These are phyloP conservation scores for Fregata magnificens DNA, from an alignment of 2,113 vertebrate species.

Conservation along the genomic window DNA sequence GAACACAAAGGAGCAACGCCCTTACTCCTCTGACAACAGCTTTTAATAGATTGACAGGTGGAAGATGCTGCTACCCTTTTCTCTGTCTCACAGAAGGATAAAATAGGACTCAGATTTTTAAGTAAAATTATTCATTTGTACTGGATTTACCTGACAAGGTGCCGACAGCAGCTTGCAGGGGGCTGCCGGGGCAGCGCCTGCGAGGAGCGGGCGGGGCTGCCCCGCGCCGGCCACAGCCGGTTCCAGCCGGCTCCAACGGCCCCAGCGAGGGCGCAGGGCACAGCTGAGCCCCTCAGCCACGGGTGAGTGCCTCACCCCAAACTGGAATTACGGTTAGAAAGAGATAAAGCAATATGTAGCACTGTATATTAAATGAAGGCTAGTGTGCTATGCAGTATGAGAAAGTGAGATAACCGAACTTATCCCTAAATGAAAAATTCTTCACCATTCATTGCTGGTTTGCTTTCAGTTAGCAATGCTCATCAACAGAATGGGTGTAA, in stretches of 20 bases:
- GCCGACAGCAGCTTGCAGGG: fast-evolving
- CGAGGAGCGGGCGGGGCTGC: fast-evolving
- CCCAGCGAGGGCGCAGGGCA: not conserved
- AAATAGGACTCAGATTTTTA: not conserved
- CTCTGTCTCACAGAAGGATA: not conserved
- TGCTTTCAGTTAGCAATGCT: not conserved
- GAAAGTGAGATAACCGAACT: not conserved
- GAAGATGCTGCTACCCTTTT: not conserved
- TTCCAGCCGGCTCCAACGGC: fast-evolving
- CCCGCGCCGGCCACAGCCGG: fast-evolving
- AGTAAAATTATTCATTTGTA: not conserved
- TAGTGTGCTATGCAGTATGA: not conserved
- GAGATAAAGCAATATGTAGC: not conserved
- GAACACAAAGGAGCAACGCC: fast-evolving
- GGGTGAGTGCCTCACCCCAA: fast-evolving
- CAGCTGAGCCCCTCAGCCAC: not conserved
- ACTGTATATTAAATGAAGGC: not conserved
- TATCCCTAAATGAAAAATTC: not conserved
- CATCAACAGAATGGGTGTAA: not conserved
- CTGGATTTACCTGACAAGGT: not conserved
- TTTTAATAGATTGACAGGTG: not conserved
- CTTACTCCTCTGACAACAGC: not conserved
- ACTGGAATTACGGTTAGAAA: not conserved
- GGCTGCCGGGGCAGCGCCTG: fast-evolving
- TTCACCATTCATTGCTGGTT: not conserved